Conservation (phyloP, 2,888 invertebrate genomes). For the Dryococelus australis region DNA sequence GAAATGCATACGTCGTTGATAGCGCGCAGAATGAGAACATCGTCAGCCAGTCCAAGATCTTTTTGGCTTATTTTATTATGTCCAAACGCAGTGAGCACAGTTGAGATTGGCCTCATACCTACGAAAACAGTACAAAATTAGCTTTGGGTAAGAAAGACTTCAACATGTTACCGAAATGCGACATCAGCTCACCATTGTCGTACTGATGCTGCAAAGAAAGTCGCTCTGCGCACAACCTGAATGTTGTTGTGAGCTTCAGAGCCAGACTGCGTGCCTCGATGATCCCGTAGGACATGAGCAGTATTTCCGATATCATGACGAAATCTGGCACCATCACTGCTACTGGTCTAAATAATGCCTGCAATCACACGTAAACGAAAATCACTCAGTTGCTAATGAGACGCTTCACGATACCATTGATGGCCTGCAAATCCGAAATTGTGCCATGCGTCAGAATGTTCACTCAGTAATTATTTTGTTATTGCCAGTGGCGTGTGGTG, state of each 20-base stretch:
- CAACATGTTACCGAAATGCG: no score
- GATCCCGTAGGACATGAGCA: conserved; percentile 92
- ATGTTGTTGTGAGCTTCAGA: conserved; percentile 94
- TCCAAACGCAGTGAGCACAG: conserved; percentile 90
- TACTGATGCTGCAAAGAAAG: conserved; percentile 93
- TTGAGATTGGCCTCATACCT: conserved; percentile 95
- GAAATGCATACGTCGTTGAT: conserved; percentile 95
- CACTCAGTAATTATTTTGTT: no score
- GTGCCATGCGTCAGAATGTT: no score
- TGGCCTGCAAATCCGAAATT: no score
- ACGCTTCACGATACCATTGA: no score
- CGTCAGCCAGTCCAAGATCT: conserved; percentile 85
- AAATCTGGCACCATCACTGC: conserved; percentile 99
- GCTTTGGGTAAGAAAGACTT: not conserved
- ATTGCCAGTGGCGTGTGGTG: no score
- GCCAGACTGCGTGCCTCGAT: conserved; percentile 86
- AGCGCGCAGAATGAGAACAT: conserved; percentile 84
- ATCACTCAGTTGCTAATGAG: not conserved
- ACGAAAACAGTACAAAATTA: not conserved
- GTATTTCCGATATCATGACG: conserved; percentile 92
- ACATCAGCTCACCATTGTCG: conserved; percentile 77
- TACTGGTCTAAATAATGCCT: conserved; percentile 90
- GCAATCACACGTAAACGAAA: conserved; percentile 44
- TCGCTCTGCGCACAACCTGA: conserved; percentile 92
- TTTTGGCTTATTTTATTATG: conserved; percentile 81